phyloP scores from a whole-genome alignment of 2,888 invertebrate species.

The Frankliniella intonsa region DNA sequence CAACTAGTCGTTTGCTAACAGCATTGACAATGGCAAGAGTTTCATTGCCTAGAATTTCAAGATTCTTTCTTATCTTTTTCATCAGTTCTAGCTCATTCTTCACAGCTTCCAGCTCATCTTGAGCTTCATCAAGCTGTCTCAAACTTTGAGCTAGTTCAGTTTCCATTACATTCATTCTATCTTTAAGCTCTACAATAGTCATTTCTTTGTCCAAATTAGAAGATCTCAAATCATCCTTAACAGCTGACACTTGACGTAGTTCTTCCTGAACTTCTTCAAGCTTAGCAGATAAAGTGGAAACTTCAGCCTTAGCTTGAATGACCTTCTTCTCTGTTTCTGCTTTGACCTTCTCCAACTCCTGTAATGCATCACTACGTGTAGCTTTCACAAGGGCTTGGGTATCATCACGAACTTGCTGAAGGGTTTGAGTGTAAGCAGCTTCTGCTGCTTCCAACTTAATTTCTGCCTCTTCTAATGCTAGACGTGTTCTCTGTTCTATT shows the following conservation, averaged over 20 bases:
- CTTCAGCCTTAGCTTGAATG: slow-evolving; percentile 32
- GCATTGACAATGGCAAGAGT: slow-evolving; percentile 37
- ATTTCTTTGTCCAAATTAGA: slow-evolving; percentile 35
- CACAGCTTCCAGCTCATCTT: slow-evolving; percentile 2
- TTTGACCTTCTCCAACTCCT: slow-evolving; percentile 34
- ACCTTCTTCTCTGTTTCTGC: slow-evolving; percentile 34
- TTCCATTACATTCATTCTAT: slow-evolving; percentile 31
- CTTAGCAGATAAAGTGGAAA: slow-evolving; percentile 31
- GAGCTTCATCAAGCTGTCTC: slow-evolving; percentile 12
- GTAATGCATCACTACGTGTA: slow-evolving; percentile 15
- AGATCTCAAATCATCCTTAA: slow-evolving; percentile 33
- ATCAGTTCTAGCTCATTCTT: slow-evolving; percentile 32
- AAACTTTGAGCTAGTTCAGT: slow-evolving; percentile 24
- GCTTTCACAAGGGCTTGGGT: not conserved
- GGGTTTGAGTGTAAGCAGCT: slow-evolving; percentile 5
- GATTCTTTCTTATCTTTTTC: slow-evolving; percentile 36
- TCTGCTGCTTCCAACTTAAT: slow-evolving; percentile 1
- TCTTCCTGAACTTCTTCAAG: slow-evolving; percentile 34
- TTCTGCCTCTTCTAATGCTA: not conserved
- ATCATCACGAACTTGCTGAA: not conserved
- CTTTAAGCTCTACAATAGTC: slow-evolving; percentile 35
- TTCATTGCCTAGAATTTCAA: slow-evolving; percentile 37
- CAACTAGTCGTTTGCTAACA: slow-evolving; percentile 36
- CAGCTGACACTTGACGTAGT: slow-evolving; percentile 31
- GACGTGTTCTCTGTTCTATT: not conserved